Conservation (phyloP, 2,113 vertebrate species). For the Carlito syrichta region DNA sequence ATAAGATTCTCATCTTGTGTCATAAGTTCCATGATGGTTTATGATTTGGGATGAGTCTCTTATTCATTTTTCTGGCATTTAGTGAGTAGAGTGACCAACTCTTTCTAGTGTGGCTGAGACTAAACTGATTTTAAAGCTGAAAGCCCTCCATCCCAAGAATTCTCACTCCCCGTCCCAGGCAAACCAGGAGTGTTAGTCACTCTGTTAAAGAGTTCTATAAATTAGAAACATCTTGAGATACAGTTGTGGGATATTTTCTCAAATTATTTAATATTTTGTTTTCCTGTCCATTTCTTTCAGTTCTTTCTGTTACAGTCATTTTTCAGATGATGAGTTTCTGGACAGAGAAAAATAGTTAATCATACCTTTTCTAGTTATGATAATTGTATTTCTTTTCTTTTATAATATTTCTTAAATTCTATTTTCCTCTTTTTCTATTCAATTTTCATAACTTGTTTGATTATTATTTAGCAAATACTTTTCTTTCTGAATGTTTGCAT, state of each 20-base stretch:
- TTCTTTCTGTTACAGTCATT: not conserved
- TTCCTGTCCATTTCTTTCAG: not conserved
- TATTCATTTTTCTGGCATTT: not conserved
- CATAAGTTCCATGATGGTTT: not conserved
- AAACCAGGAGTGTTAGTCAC: not conserved
- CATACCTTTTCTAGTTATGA: not conserved
- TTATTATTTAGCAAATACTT: not conserved
- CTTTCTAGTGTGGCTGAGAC: not conserved
- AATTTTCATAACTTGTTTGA: not conserved
- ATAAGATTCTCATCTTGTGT: not conserved
- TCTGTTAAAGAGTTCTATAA: not conserved
- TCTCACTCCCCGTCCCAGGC: not conserved
- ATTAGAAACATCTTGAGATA: not conserved
- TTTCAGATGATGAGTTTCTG: not conserved
- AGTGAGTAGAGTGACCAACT: not conserved
- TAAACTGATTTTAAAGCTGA: not conserved
- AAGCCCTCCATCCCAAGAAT: not conserved
- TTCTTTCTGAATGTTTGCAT: not conserved
- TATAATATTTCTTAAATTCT: not conserved
- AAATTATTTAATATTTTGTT: not conserved
- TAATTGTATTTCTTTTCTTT: not conserved
- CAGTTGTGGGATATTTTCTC: not conserved
- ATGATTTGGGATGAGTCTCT: not conserved
- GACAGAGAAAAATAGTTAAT: not conserved
- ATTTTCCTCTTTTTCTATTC: not conserved